A percentile compares a stretch with the other conserved stretches of the same genome.
phyloP scores from a whole-genome alignment of 2,888 invertebrate species.

The Phortica magna region DNA sequence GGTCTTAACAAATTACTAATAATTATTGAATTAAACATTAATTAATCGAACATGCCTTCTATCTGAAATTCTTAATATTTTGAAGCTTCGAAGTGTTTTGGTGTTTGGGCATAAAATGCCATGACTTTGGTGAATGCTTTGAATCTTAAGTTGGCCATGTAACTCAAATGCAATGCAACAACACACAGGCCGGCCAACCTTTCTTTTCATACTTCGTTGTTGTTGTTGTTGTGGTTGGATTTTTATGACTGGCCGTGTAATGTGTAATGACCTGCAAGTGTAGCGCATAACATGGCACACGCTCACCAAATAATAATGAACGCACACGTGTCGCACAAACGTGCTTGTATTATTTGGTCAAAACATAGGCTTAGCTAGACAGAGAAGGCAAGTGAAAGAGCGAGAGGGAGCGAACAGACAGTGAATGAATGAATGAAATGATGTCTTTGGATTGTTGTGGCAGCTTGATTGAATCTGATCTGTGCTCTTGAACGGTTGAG shows the following conservation, averaged over 20 bases:
- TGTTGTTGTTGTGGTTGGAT: slow-evolving; percentile 22
- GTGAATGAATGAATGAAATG: slow-evolving; percentile 44
- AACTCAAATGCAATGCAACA: too few species aligned
- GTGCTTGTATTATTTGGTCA: slow-evolving; percentile 75
- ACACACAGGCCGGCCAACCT: too few species aligned
- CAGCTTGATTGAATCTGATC: slow-evolving; percentile 27
- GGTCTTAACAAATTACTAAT: too few species aligned
- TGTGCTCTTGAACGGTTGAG: slow-evolving; percentile 33
- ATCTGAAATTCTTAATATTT: too few species aligned
- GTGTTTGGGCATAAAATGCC: too few species aligned
- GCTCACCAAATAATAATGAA: slow-evolving; percentile 16
- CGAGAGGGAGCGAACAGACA: slow-evolving; percentile 5
- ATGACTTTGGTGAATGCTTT: too few species aligned
- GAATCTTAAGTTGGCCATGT: too few species aligned
- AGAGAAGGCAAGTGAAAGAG: background rate
- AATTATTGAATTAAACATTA: too few species aligned
- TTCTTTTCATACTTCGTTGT: background rate
- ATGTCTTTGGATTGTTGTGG: slow-evolving; percentile 66
- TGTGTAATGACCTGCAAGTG: slow-evolving; percentile 21
- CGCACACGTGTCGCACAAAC: slow-evolving; percentile 8
- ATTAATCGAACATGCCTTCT: too few species aligned
- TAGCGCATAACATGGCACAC: slow-evolving; percentile 43
- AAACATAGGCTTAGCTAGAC: slow-evolving; percentile 37
- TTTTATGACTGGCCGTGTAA: background rate
- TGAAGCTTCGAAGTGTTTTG: too few species aligned